phyloP scores from a whole-genome alignment of 2,888 invertebrate genomes.

The Nomada flava region DNA sequence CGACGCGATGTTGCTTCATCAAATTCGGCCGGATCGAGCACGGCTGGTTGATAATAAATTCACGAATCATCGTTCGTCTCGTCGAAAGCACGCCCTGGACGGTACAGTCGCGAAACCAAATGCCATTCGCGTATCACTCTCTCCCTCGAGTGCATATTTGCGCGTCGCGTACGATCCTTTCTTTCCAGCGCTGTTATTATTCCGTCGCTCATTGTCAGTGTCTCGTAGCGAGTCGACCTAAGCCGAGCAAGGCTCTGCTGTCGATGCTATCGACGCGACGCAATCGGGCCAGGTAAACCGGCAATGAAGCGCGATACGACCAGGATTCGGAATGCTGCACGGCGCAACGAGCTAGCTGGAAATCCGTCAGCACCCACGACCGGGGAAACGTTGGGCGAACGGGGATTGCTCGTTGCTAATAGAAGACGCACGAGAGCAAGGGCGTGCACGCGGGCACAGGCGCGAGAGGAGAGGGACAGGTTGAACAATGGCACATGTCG shows the following conservation, averaged over 20 bases:
- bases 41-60: neutral
- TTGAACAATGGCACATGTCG: constrained; percentile 77
- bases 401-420: constrained; percentile 39
- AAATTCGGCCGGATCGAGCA: neutral
- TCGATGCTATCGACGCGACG: constrained; percentile 13
- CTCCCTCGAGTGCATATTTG: too few species aligned
- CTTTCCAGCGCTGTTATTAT: constrained; percentile 58
- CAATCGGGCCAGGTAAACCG: constrained; percentile 3
- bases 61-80: constrained; percentile 1
- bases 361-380: constrained; percentile 46
- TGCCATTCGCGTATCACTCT: too few species aligned
- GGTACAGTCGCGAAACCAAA: neutral
- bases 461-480: constrained; percentile 51
- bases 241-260: constrained; percentile 43
- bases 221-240: too few species aligned
- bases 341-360: constrained; percentile 17
- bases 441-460: constrained; percentile 3
- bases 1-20: neutral
- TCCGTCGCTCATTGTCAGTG: neutral
- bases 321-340: constrained; percentile 19
- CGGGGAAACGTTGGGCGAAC: neutral
- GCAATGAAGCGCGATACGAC: constrained; percentile 42
- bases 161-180: constrained; percentile 34
- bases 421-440: constrained; percentile 43
- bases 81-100: neutral